Conservation (phyloP, 2,113 vertebrate genomes). For the Neomonachus schauinslandi region DNA sequence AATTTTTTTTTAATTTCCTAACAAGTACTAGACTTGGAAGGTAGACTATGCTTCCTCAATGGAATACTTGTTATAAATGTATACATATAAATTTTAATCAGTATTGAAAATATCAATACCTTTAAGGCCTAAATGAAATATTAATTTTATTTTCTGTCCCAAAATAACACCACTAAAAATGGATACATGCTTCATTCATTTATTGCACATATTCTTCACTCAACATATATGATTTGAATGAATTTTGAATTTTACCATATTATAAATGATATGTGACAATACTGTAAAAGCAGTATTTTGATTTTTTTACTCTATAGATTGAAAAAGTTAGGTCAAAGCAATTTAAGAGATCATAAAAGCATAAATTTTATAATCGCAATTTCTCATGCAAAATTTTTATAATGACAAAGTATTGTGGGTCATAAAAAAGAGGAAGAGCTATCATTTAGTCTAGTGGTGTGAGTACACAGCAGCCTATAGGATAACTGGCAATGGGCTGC, state of each 20-base stretch:
- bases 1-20: background rate
- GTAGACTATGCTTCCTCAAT: background rate
- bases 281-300: background rate
- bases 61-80: constrained; percentile 23
- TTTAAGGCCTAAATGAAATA: constrained; percentile 42
- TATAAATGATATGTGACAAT: background rate
- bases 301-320: background rate
- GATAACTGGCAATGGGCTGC: background rate
- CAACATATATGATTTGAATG: background rate
- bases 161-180: constrained; percentile 4
- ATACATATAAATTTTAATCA: background rate
- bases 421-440: background rate
- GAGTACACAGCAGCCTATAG: background rate
- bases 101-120: constrained; percentile 23
- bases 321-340: background rate
- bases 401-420: background rate
- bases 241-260: background rate
- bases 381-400: background rate
- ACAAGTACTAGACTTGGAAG: background rate
- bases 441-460: background rate
- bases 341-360: background rate
- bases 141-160: constrained; percentile 12
- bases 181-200: background rate
- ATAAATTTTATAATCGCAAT: background rate
- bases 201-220: background rate